Conservation (phyloP, 2,797 vertebrate genomes). For the Pyrocephalus nanus region DNA sequence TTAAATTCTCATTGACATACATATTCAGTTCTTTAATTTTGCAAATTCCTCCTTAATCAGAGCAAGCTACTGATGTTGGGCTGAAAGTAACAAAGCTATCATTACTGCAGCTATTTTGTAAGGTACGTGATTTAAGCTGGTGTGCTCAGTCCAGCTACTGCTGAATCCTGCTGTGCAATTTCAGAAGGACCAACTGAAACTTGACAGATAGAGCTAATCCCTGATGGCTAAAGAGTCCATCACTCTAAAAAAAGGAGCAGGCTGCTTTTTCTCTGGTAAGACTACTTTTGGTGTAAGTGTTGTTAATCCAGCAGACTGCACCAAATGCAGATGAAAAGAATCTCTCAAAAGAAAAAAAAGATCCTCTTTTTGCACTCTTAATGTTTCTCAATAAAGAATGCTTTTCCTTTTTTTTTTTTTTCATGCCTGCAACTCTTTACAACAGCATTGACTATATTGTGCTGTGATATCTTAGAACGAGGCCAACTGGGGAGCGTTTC, state of each 20-base stretch:
- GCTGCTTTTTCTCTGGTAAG: background rate
- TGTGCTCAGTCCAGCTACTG: background rate
- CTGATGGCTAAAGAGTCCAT: background rate
- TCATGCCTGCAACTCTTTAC: background rate
- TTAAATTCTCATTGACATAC: conserved; percentile 2
- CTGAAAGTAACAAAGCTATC: background rate
- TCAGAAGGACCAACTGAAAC: background rate
- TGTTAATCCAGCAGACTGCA: background rate
- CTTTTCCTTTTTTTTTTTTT: background rate
- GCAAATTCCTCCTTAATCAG: background rate
- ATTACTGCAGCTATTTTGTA: background rate
- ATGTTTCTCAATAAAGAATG: background rate
- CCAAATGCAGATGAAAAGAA: background rate
- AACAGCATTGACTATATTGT: background rate
- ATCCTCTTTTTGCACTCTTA: background rate
- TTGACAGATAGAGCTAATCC: conserved; percentile 4
- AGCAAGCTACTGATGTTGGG: background rate
- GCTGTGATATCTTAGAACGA: conserved; percentile 10
- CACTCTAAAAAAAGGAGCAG: background rate
- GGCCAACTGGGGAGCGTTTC: background rate
- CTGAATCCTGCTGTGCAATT: background rate
- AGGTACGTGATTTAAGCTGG: background rate
- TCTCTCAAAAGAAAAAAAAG: background rate
- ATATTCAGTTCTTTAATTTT: conserved; percentile 13
- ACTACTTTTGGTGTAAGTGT: background rate